These are phyloP conservation scores for Amphibalanus amphitrite DNA, from an alignment of 1,140 invertebrate species.

Conservation along the genomic window DNA sequence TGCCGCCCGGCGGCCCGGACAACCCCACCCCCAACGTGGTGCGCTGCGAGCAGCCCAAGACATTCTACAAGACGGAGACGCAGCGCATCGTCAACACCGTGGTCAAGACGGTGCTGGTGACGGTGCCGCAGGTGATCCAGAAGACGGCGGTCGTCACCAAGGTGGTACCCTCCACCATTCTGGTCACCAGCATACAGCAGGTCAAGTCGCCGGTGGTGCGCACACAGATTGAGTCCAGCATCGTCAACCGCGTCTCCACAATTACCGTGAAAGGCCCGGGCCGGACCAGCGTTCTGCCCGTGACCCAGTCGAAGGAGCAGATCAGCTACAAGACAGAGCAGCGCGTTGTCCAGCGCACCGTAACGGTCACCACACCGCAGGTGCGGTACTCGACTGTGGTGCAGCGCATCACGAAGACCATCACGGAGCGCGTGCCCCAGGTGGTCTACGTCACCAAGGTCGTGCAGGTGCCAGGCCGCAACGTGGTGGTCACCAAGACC, in stretches of 20 bases:
- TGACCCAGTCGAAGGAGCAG: no score
- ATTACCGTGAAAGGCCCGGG: neutral
- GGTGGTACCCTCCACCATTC: neutral
- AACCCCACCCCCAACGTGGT: neutral
- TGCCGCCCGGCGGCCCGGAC: neutral
- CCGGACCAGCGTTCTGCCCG: neutral
- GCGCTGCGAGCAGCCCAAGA: neutral
- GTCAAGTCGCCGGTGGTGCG: neutral
- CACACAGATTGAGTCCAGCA: neutral
- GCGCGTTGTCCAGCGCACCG: neutral
- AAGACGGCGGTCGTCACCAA: neutral
- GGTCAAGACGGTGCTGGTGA: neutral
- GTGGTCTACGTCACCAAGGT: neutral
- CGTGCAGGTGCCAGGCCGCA: neutral
- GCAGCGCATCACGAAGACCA: neutral
- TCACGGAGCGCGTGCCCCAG: neutral
- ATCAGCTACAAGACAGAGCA: neutral
- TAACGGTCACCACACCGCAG: neutral
- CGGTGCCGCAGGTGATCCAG: neutral
- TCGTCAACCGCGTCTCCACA: neutral
- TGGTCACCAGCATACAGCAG: neutral
- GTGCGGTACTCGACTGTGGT: neutral
- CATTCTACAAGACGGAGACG: neutral
- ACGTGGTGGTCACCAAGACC: neutral
- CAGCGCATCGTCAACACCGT: neutral